Percentiles rank a stretch among this genome's conserved stretches.
Conservation (phyloP, 2,113 vertebrate genomes). For the Halcyon senegalensis region DNA sequence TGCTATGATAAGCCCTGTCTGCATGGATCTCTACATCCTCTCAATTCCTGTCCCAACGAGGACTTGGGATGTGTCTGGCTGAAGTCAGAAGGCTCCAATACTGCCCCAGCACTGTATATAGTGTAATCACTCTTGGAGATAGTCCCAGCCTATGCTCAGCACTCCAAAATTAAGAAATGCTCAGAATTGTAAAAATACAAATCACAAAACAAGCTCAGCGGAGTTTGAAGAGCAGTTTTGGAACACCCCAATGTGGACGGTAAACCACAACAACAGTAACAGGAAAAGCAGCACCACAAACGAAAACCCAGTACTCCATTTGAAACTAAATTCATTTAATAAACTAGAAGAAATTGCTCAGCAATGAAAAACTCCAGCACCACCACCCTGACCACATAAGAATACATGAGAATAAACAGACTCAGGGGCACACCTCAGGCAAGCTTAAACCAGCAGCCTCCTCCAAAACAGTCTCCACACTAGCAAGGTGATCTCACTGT, state of each 20-base stretch:
- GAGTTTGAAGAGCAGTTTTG: conserved; percentile 52
- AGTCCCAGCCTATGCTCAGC: neutral
- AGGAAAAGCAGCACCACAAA: conserved; percentile 76
- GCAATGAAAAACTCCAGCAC: conserved; percentile 54
- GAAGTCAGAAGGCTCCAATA: neutral
- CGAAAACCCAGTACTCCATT: conserved; percentile 57
- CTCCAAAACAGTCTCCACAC: conserved; percentile 21
- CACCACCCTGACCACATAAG: conserved; percentile 54
- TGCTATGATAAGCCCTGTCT: neutral
- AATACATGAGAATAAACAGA: conserved; percentile 52
- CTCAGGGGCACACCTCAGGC: conserved; percentile 46
- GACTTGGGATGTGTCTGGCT: neutral
- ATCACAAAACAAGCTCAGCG: conserved; percentile 25
- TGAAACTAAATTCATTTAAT: conserved; percentile 59
- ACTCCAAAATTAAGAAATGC: neutral
- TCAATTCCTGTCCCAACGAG: neutral
- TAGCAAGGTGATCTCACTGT: conserved; percentile 35
- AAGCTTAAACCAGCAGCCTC: conserved; percentile 13
- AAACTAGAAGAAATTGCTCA: conserved; percentile 65
- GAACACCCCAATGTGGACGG: conserved; percentile 52
- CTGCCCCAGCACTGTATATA: neutral
- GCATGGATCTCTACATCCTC: neutral
- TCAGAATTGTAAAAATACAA: conserved; percentile 9
- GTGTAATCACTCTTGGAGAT: neutral
- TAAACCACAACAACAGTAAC: conserved; percentile 75